Percentiles rank a stretch among this genome's conserved stretches.
Evolutionary conservation across 2,113 vertebrate genomes (phyloP).

Genomic region (Alces alces): DNA sequence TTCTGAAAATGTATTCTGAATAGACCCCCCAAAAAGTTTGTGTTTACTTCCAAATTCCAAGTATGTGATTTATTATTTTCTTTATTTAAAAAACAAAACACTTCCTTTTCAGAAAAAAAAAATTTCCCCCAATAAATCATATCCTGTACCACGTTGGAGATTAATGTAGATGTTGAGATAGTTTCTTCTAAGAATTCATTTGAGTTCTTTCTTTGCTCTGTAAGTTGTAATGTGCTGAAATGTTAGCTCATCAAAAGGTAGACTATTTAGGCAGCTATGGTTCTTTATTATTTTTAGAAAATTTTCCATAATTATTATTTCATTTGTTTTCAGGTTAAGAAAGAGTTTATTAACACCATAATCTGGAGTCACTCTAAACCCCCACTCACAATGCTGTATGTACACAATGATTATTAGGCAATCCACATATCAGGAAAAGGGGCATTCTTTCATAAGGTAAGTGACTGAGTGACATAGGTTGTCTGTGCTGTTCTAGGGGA

Average conservation of each 20-base stretch:
- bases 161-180: not conserved
- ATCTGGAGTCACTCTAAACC: slow-evolving; percentile 14
- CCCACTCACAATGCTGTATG: slow-evolving; percentile 71
- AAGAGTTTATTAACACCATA: slow-evolving; percentile 37
- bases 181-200: not conserved
- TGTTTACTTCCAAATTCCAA: not conserved
- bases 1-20: not conserved
- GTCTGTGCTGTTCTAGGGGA: not conserved
- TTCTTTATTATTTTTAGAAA: not conserved
- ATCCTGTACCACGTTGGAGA: not conserved
- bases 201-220: not conserved
- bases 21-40: not conserved
- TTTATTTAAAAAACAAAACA: not conserved
- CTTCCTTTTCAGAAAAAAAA: not conserved
- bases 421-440: slow-evolving; percentile 64
- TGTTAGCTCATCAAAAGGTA: not conserved
- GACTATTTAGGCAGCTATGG: not conserved
- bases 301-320: slow-evolving; percentile 45
- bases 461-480: not conserved
- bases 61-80: not conserved
- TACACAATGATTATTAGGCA: slow-evolving; percentile 76
- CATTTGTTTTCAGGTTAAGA: slow-evolving; percentile 61
- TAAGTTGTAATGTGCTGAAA: not conserved
- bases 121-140: not conserved
- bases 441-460: slow-evolving; percentile 77